Evolutionary conservation across 2,113 vertebrate genomes (phyloP), one percentile per base, ranked within the genome.

Genomic region (Artemisiospiza belli): DNA sequence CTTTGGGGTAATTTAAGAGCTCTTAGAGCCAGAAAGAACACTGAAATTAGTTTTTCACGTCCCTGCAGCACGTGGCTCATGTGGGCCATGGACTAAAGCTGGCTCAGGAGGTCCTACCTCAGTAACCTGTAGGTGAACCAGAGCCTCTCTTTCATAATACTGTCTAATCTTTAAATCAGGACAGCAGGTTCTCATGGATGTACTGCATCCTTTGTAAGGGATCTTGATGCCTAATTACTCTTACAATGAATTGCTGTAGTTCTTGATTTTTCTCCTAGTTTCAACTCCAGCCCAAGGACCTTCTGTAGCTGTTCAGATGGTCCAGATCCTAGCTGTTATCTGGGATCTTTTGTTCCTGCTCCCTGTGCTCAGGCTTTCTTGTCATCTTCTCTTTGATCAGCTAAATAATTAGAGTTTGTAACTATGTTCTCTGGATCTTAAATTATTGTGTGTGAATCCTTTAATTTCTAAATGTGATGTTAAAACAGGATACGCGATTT

Each of bases 31-130:
- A 83, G 44, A 59, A 67, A 14, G 44, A 59, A 13, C 9, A 43
- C 12, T 52, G 66, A 59, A 22, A 41, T 63, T 15, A 86, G 41
- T 52, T 78, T 89, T 46, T 89, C 49, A 37, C 0, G 0, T 31
- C 46, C 27, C 12, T 59, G 9, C 15, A 78, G 73, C 28, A 25
- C 0, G 0, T 25, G 31, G 63, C 58, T 90, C 1, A 0, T 27
- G 14, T 13, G 69, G 51, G 35, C 64, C 23, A 7, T 0, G 0
- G 44, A 33, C 0, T 0, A 59, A 68, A 63, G 39, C 28, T 0
- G 2, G 33, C 43, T 49, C 39, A 43, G 35, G 49, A 72, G 39
- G 35, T 61, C 30, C 30, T 43, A 11, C 41, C n/a, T 91, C 15
- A 33, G 30, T 41, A 61, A 68, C 49, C 30, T 44, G 44, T 63